Evolutionary conservation across 2,888 invertebrate species (phyloP).

Genomic region (Drosophila meridiana): DNA sequence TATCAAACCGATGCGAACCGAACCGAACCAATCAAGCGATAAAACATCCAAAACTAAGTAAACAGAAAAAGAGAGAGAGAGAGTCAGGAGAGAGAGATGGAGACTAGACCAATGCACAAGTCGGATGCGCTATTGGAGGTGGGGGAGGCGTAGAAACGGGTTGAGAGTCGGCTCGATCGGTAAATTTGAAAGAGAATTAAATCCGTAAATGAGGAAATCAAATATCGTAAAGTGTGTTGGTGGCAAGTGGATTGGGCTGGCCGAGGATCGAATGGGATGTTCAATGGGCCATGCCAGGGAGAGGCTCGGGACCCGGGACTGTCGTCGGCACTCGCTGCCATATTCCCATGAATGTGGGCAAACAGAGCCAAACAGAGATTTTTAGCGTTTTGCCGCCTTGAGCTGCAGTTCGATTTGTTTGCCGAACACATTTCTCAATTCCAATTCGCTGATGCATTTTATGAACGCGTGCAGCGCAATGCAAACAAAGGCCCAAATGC

Average conservation of each 20-base stretch:
- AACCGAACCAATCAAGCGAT: conserved; percentile 72
- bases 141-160: conserved; percentile 31
- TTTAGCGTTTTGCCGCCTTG: conserved; percentile 69
- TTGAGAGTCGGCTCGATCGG: conserved; percentile 66
- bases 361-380: conserved; percentile 67
- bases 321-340: conserved; percentile 63
- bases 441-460: conserved; percentile 81
- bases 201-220: conserved; percentile 84
- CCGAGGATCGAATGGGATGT: conserved; percentile 55
- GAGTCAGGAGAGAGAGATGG: too few species aligned
- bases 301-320: conserved; percentile 14
- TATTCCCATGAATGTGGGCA: conserved; percentile 78
- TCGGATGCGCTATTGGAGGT: conserved; percentile 3
- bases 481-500: conserved; percentile 69
- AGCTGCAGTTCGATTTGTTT: conserved; percentile 56
- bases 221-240: conserved; percentile 83
- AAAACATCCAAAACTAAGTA: conserved; percentile 76
- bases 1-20: conserved; percentile 38
- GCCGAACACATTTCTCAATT: conserved; percentile 75
- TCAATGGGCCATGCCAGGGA: conserved; percentile 49
- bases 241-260: conserved; percentile 59
- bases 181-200: conserved; percentile 83
- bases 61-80: conserved; percentile 42
- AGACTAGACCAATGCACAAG: conserved; percentile 19
- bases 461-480: conserved; percentile 72